Percentiles rank a stretch among this genome's conserved stretches.
phyloP scores from a whole-genome alignment of 2,888 invertebrate genomes.

The Argynnis bischoffii region DNA sequence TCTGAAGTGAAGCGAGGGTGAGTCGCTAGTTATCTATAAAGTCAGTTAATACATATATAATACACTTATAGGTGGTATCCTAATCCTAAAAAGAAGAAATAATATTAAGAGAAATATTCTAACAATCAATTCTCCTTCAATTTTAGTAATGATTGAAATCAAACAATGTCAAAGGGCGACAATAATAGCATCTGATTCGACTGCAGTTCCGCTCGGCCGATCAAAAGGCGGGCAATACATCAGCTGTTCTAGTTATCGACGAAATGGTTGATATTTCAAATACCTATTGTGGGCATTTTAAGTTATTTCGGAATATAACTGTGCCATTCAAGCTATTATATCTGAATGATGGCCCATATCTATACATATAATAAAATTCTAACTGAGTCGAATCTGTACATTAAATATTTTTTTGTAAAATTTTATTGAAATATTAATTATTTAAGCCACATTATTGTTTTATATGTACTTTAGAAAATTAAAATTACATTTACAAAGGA shows the following conservation, averaged over 20 bases:
- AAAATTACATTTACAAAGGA: too few relatives aligned
- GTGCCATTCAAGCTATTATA: background rate
- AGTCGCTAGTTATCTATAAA: too few relatives aligned
- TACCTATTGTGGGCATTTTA: slow-evolving; percentile 9
- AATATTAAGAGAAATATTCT: background rate
- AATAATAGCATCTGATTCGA: slow-evolving; percentile 35
- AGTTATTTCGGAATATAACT: background rate
- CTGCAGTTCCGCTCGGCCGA: slow-evolving; percentile 33
- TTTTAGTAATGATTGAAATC: slow-evolving; percentile 23
- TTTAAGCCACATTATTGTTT: too few relatives aligned
- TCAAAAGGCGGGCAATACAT: slow-evolving; percentile 37
- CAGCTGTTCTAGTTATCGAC: slow-evolving; percentile 33
- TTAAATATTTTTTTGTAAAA: too few relatives aligned
- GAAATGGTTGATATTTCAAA: slow-evolving; percentile 29
- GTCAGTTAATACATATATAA: too few relatives aligned
- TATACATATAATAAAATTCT: too few relatives aligned
- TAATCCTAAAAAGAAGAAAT: too few relatives aligned
- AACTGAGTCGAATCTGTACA: too few relatives aligned
- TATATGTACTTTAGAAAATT: too few relatives aligned
- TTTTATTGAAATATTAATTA: too few relatives aligned
- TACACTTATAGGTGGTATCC: background rate
- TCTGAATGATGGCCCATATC: too few relatives aligned
- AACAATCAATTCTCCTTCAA: background rate
- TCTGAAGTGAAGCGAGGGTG: too few relatives aligned
- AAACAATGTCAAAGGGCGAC: slow-evolving; percentile 29